phyloP scores from a whole-genome alignment of 2,797 vertebrate species.

The Steatocranus sp. region DNA sequence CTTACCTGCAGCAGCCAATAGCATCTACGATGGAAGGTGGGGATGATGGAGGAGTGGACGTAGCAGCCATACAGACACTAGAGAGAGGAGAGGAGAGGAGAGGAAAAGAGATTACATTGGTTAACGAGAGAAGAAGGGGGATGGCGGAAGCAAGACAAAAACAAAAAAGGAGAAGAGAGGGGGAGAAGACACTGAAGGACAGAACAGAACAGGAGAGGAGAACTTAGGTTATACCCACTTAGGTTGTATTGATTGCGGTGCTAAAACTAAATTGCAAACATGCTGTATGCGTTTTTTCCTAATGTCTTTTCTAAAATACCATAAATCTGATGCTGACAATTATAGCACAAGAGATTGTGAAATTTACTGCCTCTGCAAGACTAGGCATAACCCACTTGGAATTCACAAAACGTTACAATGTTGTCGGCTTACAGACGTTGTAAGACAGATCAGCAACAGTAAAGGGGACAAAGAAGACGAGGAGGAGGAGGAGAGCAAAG shows the following conservation, averaged over 20 bases:
- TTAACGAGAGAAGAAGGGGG: conserved; percentile 32
- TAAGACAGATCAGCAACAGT: conserved; percentile 27
- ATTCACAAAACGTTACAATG: conserved; percentile 45
- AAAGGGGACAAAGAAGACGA: conserved; percentile 14
- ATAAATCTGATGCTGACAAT: conserved; percentile 51
- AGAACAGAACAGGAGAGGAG: conserved; percentile 63
- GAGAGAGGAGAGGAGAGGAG: conserved; percentile 47
- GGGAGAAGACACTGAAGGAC: conserved; percentile 45
- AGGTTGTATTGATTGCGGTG: conserved; percentile 62
- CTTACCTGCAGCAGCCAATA: conserved; percentile 99
- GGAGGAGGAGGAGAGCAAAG: neutral
- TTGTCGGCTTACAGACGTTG: conserved; percentile 26
- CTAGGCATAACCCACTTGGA: conserved; percentile 28
- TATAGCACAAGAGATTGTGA: conserved; percentile 46
- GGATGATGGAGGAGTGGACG: conserved; percentile 99
- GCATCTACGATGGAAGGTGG: conserved; percentile 98
- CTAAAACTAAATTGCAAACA: conserved; percentile 61
- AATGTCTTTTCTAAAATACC: conserved; percentile 59
- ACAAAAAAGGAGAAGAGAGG: conserved; percentile 25
- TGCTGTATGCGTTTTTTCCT: conserved; percentile 79
- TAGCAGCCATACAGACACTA: conserved; percentile 99
- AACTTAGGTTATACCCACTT: conserved; percentile 69
- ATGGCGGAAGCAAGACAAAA: conserved; percentile 32
- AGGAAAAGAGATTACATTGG: conserved; percentile 7
- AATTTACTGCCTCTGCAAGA: conserved; percentile 53